Percentiles rank a stretch among this genome's conserved stretches.
These are phyloP conservation scores for Chrysemys picta DNA, from an alignment of 2,113 vertebrate genomes.

Conservation along the genomic window DNA sequence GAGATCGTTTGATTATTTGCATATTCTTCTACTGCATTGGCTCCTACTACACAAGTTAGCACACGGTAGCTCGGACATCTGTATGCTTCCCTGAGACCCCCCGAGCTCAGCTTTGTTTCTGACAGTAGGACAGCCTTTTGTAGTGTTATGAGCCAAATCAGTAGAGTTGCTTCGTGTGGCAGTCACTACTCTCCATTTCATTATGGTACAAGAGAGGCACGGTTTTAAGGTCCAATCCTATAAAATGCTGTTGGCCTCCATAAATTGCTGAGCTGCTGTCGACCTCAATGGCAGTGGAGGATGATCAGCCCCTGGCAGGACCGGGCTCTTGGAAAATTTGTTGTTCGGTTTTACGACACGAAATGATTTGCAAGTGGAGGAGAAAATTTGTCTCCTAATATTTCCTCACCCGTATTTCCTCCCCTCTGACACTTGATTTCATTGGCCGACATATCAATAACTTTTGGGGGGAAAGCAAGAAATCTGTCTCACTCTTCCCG, in stretches of 20 bases:
- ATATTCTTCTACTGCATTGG: background rate
- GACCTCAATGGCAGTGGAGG: background rate
- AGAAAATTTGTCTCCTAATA: fast-evolving
- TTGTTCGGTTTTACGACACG: background rate
- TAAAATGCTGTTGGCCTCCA: background rate
- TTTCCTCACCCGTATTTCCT: background rate
- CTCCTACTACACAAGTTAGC: background rate
- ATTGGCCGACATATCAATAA: background rate
- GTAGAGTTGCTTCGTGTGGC: background rate
- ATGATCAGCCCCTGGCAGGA: background rate
- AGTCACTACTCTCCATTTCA: background rate
- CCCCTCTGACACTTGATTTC: fast-evolving
- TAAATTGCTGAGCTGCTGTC: fast-evolving
- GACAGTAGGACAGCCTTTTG: background rate
- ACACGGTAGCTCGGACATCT: background rate
- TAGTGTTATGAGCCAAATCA: background rate
- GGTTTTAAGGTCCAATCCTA: fast-evolving
- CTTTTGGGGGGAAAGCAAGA: background rate
- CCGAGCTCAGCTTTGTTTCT: background rate
- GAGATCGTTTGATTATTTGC: background rate
- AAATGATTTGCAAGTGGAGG: background rate
- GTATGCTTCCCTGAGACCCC: background rate
- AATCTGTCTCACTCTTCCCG: background rate
- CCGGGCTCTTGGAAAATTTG: background rate
- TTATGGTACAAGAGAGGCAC: fast-evolving